Conservation (phyloP, 2,888 invertebrate genomes). For the Pyrrhia umbra region DNA sequence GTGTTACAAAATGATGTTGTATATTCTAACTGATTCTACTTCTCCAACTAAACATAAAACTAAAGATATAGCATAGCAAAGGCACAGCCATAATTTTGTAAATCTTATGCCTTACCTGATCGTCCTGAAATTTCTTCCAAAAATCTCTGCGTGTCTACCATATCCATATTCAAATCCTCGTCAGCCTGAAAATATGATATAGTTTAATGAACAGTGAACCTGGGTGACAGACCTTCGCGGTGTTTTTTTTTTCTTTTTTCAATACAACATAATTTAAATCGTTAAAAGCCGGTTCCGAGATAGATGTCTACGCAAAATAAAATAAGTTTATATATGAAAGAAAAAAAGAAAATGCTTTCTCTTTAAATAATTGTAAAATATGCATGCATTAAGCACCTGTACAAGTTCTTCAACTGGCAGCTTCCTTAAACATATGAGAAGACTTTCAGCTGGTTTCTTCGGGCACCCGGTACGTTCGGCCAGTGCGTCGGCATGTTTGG, state of each 20-base stretch:
- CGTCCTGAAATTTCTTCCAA: constrained; percentile 91
- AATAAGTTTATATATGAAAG: background rate
- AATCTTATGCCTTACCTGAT: no score
- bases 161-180: constrained; percentile 89
- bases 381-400: constrained; percentile 66
- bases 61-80: no score
- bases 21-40: no score
- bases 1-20: no score
- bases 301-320: no score
- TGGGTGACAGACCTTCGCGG: no score
- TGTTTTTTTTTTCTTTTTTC: no score
- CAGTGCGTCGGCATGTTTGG: constrained; percentile 90
- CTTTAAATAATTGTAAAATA: background rate
- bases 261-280: no score
- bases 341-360: background rate
- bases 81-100: no score
- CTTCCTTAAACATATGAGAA: constrained; percentile 83
- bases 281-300: background rate
- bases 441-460: constrained; percentile 88
- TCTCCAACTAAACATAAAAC: no score
- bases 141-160: constrained; percentile 90
- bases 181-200: constrained; percentile 86
- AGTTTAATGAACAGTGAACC: no score
- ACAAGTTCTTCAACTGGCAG: constrained; percentile 84
- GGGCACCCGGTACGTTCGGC: constrained; percentile 92